Percentiles rank a stretch among this genome's conserved stretches.
phyloP scores from a whole-genome alignment of 2,113 vertebrate genomes.

The Ceyx cyanopectus region DNA sequence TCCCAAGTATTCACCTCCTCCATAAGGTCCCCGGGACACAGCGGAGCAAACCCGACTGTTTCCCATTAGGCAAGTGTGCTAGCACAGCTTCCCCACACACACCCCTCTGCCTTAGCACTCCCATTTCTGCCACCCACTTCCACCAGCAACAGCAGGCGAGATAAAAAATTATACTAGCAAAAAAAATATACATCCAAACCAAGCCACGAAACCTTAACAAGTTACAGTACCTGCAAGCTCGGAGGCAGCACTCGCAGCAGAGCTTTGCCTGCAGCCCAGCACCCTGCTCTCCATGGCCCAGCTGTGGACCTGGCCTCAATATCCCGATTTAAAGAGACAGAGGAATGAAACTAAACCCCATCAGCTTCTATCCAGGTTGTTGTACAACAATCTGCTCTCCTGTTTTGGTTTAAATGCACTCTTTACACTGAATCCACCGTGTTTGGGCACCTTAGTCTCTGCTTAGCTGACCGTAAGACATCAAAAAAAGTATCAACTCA shows the following conservation, averaged over 20 bases:
- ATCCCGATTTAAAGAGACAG: conserved; percentile 20
- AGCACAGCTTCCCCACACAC: neutral
- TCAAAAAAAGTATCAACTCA: neutral
- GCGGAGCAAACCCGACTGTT: neutral
- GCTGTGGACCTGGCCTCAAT: neutral
- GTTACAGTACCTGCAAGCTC: neutral
- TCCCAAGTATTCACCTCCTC: neutral
- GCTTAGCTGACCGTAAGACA: neutral
- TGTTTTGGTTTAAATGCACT: neutral
- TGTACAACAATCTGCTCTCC: neutral
- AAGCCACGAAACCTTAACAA: neutral
- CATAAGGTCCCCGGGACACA: neutral
- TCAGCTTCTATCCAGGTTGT: neutral
- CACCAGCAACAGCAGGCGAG: neutral
- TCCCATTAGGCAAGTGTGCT: neutral
- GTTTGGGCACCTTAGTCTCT: neutral
- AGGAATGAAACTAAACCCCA: neutral
- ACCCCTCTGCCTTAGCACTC: neutral
- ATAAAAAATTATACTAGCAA: neutral
- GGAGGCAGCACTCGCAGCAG: neutral
- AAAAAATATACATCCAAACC: neutral
- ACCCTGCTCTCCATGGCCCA: neutral
- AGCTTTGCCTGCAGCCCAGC: neutral
- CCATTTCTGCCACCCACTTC: neutral
- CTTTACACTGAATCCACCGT: neutral